A percentile compares a stretch with the other conserved stretches of the same genome.
Conservation (phyloP, 2,888 invertebrate genomes). For the Toxonevra muliebris region DNA sequence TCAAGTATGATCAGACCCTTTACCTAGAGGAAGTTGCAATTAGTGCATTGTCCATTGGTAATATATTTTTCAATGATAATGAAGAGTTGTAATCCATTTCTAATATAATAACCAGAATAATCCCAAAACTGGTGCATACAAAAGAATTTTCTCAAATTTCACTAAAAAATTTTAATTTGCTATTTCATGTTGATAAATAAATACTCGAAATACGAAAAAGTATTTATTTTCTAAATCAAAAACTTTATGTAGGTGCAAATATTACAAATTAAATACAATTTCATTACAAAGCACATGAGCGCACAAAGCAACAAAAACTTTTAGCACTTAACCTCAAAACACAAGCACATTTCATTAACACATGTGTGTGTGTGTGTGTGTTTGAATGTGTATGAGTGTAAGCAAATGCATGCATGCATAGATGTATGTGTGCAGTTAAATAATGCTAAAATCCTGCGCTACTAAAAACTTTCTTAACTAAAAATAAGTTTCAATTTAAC, state of each 20-base stretch:
- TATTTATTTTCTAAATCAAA: no score
- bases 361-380: background rate
- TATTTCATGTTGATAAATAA: no score
- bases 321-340: constrained; percentile 7
- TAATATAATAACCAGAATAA: no score
- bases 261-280: constrained; percentile 29
- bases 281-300: constrained; percentile 4
- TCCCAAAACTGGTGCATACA: no score
- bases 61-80: no score
- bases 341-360: background rate
- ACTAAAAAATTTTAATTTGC: no score
- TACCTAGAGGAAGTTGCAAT: no score
- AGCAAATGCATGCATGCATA: background rate
- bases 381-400: constrained; percentile 2
- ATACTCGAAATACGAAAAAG: no score
- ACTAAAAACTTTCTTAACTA: background rate
- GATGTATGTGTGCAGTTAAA: constrained; percentile 4
- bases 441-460: background rate
- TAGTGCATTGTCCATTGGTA: no score
- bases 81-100: no score
- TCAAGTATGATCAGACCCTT: no score
- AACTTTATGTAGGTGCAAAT: constrained; percentile 22
- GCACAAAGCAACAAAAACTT: constrained; percentile 1
- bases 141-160: no score
- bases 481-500: constrained; percentile 43